These are phyloP conservation scores for Nasalis larvatus DNA, from an alignment of 2,113 vertebrate genomes.

Conservation along the genomic window DNA sequence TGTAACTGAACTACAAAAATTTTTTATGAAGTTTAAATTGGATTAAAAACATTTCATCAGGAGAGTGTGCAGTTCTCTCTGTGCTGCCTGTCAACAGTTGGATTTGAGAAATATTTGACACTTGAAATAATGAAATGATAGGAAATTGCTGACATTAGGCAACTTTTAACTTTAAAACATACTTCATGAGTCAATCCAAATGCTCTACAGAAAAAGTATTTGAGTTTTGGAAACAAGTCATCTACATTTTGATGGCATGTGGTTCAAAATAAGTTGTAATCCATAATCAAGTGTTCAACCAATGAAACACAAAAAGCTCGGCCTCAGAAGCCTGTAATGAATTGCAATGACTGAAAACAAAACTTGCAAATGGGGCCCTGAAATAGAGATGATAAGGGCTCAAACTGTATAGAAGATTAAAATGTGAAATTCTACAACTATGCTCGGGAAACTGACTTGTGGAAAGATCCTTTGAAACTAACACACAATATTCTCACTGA, in stretches of 20 bases:
- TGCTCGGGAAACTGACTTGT: neutral
- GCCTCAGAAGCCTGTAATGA: neutral
- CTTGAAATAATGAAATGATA: slow-evolving; percentile 8
- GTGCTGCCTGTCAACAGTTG: neutral
- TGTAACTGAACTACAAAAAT: neutral
- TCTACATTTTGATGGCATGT: slow-evolving; percentile 36
- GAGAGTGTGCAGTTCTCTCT: neutral
- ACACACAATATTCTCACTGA: neutral
- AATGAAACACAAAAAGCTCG: neutral
- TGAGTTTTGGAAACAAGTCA: neutral
- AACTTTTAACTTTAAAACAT: neutral
- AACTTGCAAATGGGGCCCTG: neutral
- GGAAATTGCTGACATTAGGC: neutral
- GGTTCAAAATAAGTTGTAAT: neutral
- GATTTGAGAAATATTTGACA: neutral
- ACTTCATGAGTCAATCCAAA: neutral
- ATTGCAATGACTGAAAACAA: neutral
- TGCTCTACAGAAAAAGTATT: neutral
- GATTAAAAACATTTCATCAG: neutral
- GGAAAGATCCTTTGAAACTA: neutral
- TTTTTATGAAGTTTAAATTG: neutral
- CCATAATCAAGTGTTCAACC: neutral
- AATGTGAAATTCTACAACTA: neutral
- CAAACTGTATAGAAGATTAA: neutral
- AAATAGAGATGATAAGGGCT: neutral